These are phyloP conservation scores for Liasis olivaceus DNA, from an alignment of 2,797 vertebrate genomes.

Conservation along the genomic window DNA sequence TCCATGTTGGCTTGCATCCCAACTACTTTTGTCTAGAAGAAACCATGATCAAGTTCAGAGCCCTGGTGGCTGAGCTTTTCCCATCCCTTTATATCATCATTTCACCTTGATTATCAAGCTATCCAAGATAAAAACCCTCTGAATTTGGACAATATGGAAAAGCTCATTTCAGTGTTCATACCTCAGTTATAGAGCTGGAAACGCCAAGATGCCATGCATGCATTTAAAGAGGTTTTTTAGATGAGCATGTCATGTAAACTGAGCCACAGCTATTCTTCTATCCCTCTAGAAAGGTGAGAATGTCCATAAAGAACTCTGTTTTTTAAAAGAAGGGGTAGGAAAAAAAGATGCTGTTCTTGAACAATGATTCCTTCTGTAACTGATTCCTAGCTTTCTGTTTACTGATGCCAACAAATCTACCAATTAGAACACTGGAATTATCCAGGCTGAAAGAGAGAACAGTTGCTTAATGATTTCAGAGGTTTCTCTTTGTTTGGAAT, in stretches of 20 bases:
- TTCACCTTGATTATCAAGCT: not conserved
- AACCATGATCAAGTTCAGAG: not conserved
- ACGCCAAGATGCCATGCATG: not conserved
- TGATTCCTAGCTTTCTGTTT: not conserved
- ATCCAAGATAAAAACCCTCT: not conserved
- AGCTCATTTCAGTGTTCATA: not conserved
- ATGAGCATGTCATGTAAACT: not conserved
- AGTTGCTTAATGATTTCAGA: conserved; percentile 22
- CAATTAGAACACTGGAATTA: conserved; percentile 22
- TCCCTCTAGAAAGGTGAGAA: not conserved
- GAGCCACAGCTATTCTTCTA: not conserved
- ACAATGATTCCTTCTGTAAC: not conserved
- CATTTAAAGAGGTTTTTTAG: not conserved
- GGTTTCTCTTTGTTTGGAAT: conserved; percentile 4
- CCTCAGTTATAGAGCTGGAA: not conserved
- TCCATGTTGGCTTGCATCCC: not conserved
- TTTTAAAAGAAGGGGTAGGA: not conserved
- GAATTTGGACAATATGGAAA: not conserved
- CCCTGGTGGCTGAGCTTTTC: not conserved
- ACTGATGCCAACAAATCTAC: not conserved
- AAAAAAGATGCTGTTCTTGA: not conserved
- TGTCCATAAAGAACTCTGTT: not conserved
- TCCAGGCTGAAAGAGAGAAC: not conserved
- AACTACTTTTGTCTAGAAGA: not conserved
- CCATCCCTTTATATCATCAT: not conserved